Evolutionary conservation across 2,888 invertebrate genomes (phyloP), one percentile per base, ranked within the genome.

Genomic region (Xanthorhoe spadicearia): DNA sequence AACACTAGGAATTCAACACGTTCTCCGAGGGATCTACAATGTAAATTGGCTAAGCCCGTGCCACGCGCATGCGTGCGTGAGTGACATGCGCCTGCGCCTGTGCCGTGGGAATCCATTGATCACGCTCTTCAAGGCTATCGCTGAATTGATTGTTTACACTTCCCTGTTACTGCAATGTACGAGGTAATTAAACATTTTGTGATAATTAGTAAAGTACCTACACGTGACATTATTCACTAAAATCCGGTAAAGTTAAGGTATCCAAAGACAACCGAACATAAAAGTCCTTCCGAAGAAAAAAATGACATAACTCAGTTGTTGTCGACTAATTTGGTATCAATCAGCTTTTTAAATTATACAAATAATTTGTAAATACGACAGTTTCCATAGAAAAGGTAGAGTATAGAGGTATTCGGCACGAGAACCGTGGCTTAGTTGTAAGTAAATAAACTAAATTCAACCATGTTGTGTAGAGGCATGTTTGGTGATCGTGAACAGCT

Each of bases 41-140:
- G 46, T 52, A 51, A 63, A 54, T 51, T 38, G 17, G 49, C 52
- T 51, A 62, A 17, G 66, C 66, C 17, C 38, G 51, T 56, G 63
- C 61, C 63, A 57, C 61, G 61, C 58, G 46, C 62, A 70, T 57
- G 62, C 62, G 58, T 61, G 56, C 63, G 43, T 68, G 65, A 57
- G 66, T 61, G 55, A 68, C 71, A 74, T 73, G 75, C 76, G 56
- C 52, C 6, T 28, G 58, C 61, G 57, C 50, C 61, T 61, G 59
- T 69, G 68, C 77, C 82, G 80, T 84, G 83, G 77, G 83, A 83
- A 83, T 78, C 63, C 74, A 77, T 70, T 69, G 73, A 77, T 77
- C 80, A 77, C 75, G 8, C 32, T 66, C 73, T 72, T 64, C 79
- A 82, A 83, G 83, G 82, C 73, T 78, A 64, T 64, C 64, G 75